Evolutionary conservation across 1,140 invertebrate species (phyloP), one percentile per base, ranked within the genome.

Genomic region (Aphelinus atriplicis): DNA sequence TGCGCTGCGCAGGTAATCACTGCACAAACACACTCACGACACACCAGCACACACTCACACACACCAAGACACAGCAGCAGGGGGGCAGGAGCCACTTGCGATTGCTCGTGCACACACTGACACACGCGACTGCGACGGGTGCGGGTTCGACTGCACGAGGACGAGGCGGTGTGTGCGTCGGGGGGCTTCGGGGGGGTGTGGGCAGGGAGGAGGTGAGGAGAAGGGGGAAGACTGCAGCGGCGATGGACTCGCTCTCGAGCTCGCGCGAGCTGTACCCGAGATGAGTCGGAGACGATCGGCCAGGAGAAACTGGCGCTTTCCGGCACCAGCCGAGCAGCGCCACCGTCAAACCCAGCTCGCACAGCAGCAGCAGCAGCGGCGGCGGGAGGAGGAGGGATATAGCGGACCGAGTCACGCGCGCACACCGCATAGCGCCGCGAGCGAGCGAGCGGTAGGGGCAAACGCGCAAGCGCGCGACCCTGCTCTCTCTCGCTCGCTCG

Each of bases 261-360:
- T 64, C 7, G 7, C 1, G 26, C n/a, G 57, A 58, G 69, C 46
- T 61, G 61, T 50, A 10, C 53, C 42, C 50, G 60, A 55, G 75
- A 71, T 81, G 76, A 77, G 76, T 63, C 75, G 78, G 79, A 80
- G 80, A 81, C 81, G 81, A 83, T 81, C 77, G 80, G 81, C 78
- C 81, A 83, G 78, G 84, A 84, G 83, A 84, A 84, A 85, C 84
- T 85, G 84, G 83, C 83, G 84, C 82, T 83, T 84, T 84, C 83
- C 83, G 83, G 84, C 83, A 26, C 26, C 26, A 26, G 26, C 26
- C 26, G 26, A 26, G 26, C 26, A 26, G 26, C 26, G 26, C 26
- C 26, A 26, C 26, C 26, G 26, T 26, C 26, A 26, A 26, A 26
- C 26, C 26, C 26, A 26, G 26, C 26, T 26, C 26, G 26, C 26